Conservation (phyloP, 2,888 invertebrate species). For the Sphecodes monilicornis region DNA sequence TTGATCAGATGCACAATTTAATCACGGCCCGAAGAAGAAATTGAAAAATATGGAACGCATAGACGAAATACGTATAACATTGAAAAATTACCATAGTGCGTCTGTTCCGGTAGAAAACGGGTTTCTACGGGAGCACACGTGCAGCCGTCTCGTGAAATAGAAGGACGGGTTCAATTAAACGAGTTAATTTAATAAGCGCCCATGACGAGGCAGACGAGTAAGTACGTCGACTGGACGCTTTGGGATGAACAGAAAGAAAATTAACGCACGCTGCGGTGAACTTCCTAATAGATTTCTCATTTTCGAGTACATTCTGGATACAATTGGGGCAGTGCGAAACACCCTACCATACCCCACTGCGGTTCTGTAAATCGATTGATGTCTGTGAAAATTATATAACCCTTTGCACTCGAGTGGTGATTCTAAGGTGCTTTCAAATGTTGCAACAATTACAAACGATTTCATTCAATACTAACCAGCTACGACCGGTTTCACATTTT, state of each 20-base stretch:
- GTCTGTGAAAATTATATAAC: neutral
- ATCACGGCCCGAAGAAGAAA: neutral
- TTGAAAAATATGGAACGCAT: neutral
- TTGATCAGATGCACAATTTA: neutral
- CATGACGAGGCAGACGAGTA: conserved; percentile 51
- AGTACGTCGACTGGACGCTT: conserved; percentile 21
- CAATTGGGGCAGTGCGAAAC: conserved; percentile 14
- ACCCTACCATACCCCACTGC: too few species aligned
- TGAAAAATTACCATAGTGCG: neutral
- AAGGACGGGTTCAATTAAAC: conserved; percentile 75
- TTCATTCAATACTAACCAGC: too few species aligned
- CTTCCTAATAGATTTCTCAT: conserved; percentile 62
- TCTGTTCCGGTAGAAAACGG: conserved; percentile 70
- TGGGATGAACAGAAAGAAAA: conserved; percentile 52
- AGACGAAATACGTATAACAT: neutral
- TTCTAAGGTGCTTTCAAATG: too few species aligned
- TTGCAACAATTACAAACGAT: too few species aligned
- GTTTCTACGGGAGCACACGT: conserved; percentile 64
- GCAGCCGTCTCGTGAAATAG: conserved; percentile 59
- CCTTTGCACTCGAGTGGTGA: neutral
- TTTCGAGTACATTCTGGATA: conserved; percentile 13
- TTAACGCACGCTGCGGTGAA: conserved; percentile 57
- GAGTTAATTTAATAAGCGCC: conserved; percentile 78
- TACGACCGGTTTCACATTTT: too few species aligned
- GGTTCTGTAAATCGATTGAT: too few species aligned